Evolutionary conservation across 2,888 invertebrate species (phyloP).

Genomic region (Loripinus fragilis): DNA sequence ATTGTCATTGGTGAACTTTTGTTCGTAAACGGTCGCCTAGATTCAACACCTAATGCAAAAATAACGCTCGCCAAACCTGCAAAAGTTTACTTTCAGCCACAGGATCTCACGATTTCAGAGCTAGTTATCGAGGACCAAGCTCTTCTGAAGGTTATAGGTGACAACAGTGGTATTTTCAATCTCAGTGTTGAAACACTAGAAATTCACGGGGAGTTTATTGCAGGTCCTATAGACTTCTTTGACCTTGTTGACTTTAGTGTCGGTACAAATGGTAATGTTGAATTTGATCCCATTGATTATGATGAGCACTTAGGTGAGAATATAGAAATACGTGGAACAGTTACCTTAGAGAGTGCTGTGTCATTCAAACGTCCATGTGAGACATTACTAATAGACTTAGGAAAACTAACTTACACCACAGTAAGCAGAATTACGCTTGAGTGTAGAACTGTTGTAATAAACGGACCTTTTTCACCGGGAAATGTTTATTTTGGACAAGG

Average conservation of each 20-base stretch:
- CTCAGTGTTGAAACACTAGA: conserved; percentile 35
- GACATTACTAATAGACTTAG: conserved; percentile 51
- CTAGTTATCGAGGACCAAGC: conserved; percentile 43
- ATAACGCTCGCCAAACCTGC: conserved; percentile 38
- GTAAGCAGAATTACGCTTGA: conserved; percentile 50
- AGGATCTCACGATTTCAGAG: conserved; percentile 34
- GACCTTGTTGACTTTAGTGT: conserved; percentile 41
- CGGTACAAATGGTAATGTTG: conserved; percentile 50
- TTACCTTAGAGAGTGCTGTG: conserved; percentile 55
- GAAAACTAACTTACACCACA: conserved; percentile 40
- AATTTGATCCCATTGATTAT: conserved; percentile 52
- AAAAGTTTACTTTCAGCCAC: conserved; percentile 47
- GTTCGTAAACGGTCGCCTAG: conserved; percentile 39
- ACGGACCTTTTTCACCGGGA: conserved; percentile 60
- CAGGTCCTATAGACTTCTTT: conserved; percentile 25
- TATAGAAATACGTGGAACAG: conserved; percentile 54
- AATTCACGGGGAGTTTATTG: conserved; percentile 53
- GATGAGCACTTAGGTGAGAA: conserved; percentile 56
- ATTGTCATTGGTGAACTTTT: conserved; percentile 39
- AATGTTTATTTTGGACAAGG: conserved; percentile 57
- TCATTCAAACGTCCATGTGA: conserved; percentile 58
- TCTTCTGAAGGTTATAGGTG: conserved; percentile 36
- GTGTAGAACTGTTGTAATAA: conserved; percentile 62
- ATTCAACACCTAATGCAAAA: conserved; percentile 28
- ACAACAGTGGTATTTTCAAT: conserved; percentile 27